Evolutionary conservation across 1,140 invertebrate genomes (phyloP), one percentile per base, ranked within the genome.

Genomic region (Mylabris phalerata): DNA sequence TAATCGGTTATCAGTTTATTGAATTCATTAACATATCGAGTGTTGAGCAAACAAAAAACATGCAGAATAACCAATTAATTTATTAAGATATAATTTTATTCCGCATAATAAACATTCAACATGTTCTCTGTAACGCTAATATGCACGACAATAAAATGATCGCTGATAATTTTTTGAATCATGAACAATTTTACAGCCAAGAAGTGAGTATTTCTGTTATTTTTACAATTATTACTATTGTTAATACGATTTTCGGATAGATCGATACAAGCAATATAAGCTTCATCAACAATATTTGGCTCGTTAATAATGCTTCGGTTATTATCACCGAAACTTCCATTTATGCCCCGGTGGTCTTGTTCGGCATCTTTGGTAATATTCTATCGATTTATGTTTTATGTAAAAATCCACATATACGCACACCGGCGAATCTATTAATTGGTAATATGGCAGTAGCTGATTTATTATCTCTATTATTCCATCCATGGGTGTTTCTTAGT

Each of bases 391-490:
- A 83, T 45, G 80, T 89, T 0, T 80, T 93, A 11, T 57, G 81
- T 0, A 80, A 76, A n/a, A 83, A 85, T 65, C 80, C 80, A 61
- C 79, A 84, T 60, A 77, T 92, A 51, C 79, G 83, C 55, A 85
- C 85, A n/a, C 82, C 88, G 0, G 89, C 88, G 3, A 92, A 93
- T 74, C 75, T 89, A 27, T 78, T 92, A 24, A 86, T 94, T 7
- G 81, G 85, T 26, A 92, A 90, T 63, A 83, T 93, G 78, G 89
- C 89, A 0, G 65, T 85, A 3, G 85, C 88, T 0, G 90, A 93
- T 73, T 74, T 92, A 2, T 68, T 85, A 1, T 89, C 84, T 0
- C 74, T 90, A n/a, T 57, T 89, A 2, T 77, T 92, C 6, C 88
- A 88, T 52, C 86, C 88, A 0, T 83, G 81, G 76, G 82, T 88